phyloP scores from a whole-genome alignment of 2,113 vertebrate species.

The Varanus komodoensis region DNA sequence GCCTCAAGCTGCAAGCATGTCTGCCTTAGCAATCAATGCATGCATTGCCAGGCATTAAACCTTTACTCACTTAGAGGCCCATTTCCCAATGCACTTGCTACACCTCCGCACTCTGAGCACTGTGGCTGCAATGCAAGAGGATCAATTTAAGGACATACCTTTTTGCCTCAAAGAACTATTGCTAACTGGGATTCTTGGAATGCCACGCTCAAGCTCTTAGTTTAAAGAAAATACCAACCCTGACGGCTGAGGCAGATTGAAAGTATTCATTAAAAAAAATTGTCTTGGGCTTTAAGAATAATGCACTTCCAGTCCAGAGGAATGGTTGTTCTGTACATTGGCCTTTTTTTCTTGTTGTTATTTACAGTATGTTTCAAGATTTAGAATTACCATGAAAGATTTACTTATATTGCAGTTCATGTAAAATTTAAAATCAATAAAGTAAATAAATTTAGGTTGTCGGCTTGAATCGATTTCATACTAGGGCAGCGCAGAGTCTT shows the following conservation, averaged over 20 bases:
- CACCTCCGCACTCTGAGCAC: conserved; percentile 53
- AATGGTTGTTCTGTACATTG: conserved; percentile 70
- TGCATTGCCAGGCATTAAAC: conserved; percentile 38
- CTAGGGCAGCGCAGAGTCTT: conserved; percentile 66
- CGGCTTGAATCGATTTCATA: conserved; percentile 79
- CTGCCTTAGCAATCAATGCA: conserved; percentile 15
- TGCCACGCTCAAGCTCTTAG: conserved; percentile 63
- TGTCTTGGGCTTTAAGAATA: conserved; percentile 80
- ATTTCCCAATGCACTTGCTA: conserved; percentile 42
- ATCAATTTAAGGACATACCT: conserved; percentile 64
- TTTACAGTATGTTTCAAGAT: conserved; percentile 83
- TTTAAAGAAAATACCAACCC: conserved; percentile 66
- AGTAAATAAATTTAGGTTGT: conserved; percentile 84
- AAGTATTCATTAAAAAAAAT: conserved; percentile 77
- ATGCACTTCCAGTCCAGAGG: conserved; percentile 73
- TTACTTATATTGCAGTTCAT: conserved; percentile 82
- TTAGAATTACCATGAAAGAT: conserved; percentile 84
- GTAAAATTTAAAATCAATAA: conserved; percentile 89
- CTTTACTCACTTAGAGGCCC: conserved; percentile 31
- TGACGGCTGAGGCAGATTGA: conserved; percentile 77
- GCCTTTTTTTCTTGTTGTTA: conserved; percentile 70
- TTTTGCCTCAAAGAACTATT: conserved; percentile 44
- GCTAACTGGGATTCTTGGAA: conserved; percentile 69
- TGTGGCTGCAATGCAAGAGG: conserved; percentile 54
- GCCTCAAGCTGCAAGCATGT: background rate